These are phyloP conservation scores for Brenthis hecate DNA, from an alignment of 2,888 invertebrate genomes.

Conservation along the genomic window DNA sequence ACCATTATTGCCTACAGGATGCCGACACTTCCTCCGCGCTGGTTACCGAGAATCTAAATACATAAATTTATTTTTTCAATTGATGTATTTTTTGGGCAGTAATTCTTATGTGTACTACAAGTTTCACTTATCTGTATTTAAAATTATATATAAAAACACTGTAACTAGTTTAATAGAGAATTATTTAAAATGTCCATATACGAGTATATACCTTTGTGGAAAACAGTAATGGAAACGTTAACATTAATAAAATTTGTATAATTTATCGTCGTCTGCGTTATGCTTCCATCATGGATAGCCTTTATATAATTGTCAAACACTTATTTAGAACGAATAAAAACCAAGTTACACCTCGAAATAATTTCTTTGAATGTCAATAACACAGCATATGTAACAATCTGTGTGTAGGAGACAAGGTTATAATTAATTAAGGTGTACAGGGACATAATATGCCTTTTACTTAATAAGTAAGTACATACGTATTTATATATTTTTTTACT, in stretches of 20 bases:
- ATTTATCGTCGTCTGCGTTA: not conserved
- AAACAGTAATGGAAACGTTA: not conserved
- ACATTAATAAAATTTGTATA: not conserved
- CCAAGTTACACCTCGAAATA: not conserved
- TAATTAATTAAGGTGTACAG: not conserved
- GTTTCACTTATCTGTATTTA: not conserved
- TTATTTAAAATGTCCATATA: too few species aligned
- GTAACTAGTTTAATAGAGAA: not conserved
- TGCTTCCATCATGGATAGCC: not conserved
- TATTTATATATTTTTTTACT: too few species aligned
- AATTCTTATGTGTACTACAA: too few species aligned
- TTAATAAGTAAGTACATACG: too few species aligned
- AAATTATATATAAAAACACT: not conserved
- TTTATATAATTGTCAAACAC: not conserved
- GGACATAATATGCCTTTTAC: not conserved
- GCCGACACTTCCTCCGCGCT: constrained; percentile 26
- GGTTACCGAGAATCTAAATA: constrained; percentile 3
- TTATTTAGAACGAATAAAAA: not conserved
- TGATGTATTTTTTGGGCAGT: not conserved
- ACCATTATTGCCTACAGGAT: constrained; percentile 33
- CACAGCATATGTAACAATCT: not conserved
- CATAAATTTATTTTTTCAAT: not conserved
- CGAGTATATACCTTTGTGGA: too few species aligned
- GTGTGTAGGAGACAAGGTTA: constrained; percentile 9
- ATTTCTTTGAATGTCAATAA: constrained; percentile 11